Evolutionary conservation across 2,113 vertebrate species (phyloP), one percentile per base, ranked within the genome.

Genomic region (Ictalurus furcatus): DNA sequence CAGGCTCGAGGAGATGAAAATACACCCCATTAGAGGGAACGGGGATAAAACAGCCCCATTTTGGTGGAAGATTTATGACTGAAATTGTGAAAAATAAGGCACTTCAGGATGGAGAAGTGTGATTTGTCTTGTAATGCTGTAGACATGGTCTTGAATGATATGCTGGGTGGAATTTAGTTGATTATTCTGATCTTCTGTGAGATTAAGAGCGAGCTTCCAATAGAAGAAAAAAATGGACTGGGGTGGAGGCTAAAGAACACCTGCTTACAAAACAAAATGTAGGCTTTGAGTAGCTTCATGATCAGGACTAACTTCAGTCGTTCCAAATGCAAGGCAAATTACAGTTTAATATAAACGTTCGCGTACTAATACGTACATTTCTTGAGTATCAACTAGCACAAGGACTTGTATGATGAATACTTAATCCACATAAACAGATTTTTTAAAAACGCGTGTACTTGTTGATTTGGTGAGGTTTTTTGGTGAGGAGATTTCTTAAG

Each of bases 31-130:
- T 63, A 58, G 65, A 76, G 56, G 11, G 6, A 56, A 23, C 74
- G 4, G 40, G 61, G 59, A 54, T 54, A 88, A 88, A 79, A 58
- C 34, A 76, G 52, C 23, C 17, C 6, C 30, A 14, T 44, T 88
- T 48, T n/a, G 21, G 16, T 28, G 67, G 30, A 71, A 87, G 86
- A 87, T 37, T 63, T 54, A 88, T 83, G 65, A 48, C 30, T 69
- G 78, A 80, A 88, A 58, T 25, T 37, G 52, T 73, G 79, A 88
- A 82, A 87, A 71, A 73, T 69, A 82, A 87, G 17, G 12, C 6
- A 1, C 63, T 56, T n/a, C 13, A 21, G 48, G 44, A 16, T n/a
- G 63, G 16, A 67, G 23, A n/a, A 44, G 79, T 58, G 65, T 73
- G 65, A 44, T 88, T 76, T 48, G 59, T 80, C 19, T 30, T 25